phyloP scores from a whole-genome alignment of 2,797 vertebrate genomes.

The Esox lucius region DNA sequence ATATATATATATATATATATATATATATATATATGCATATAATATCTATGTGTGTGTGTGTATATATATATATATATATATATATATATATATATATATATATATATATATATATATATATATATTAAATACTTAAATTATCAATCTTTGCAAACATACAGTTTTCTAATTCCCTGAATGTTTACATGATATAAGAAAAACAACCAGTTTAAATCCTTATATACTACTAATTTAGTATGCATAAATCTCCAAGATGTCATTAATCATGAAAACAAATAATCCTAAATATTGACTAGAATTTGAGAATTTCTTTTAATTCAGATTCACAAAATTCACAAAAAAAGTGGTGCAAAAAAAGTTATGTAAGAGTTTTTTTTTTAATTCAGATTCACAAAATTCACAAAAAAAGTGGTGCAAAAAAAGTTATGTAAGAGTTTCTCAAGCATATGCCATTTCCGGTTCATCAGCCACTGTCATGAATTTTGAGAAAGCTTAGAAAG shows the following conservation, averaged over 20 bases:
- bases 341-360: too few relatives aligned
- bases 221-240: neutral
- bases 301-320: too few relatives aligned
- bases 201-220: neutral
- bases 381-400: too few relatives aligned
- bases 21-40: too few relatives aligned
- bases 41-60: too few relatives aligned
- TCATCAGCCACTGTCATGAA: slow-evolving; percentile 27
- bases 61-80: neutral
- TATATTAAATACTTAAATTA: neutral
- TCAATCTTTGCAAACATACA: neutral
- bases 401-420: too few relatives aligned
- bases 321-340: too few relatives aligned
- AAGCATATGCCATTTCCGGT: slow-evolving; percentile 41
- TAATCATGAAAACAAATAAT: slow-evolving; percentile 8
- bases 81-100: neutral
- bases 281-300: slow-evolving; percentile 23
- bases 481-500: slow-evolving; percentile 2
- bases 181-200: neutral
- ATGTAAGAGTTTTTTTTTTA: too few relatives aligned
- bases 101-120: neutral
- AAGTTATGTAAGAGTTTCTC: slow-evolving; percentile 46
- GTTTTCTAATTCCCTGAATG: too few relatives aligned
- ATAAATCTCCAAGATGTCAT: neutral
- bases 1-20: too few relatives aligned